phyloP scores from a whole-genome alignment of 2,888 invertebrate genomes.

The Cyclophora punctaria region DNA sequence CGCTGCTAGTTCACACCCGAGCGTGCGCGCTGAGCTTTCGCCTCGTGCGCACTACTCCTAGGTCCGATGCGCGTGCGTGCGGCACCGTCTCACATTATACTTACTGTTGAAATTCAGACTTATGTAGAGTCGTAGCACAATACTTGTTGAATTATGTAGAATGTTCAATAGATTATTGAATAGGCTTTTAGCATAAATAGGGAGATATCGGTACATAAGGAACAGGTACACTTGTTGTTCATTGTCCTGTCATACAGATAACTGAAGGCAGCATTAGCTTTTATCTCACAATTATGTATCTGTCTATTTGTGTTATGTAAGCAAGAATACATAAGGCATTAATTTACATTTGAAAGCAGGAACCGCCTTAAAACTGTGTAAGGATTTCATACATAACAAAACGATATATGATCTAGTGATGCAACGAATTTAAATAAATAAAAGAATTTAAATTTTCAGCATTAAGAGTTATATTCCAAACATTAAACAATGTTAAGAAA shows the following conservation, averaged over 20 bases:
- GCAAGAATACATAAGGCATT: too few species aligned
- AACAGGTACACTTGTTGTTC: constrained; percentile 10
- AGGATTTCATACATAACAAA: too few species aligned
- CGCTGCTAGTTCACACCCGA: constrained; percentile 48
- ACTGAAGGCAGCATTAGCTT: background rate
- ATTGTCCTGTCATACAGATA: constrained; percentile 10
- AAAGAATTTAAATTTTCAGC: too few species aligned
- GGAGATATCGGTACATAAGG: constrained; percentile 9
- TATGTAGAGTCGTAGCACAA: constrained; percentile 22
- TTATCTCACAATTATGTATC: too few species aligned
- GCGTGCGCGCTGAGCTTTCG: constrained; percentile 32
- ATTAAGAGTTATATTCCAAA: too few species aligned
- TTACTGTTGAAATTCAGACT: constrained; percentile 22
- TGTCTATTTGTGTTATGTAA: too few species aligned
- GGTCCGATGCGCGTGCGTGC: constrained; percentile 21
- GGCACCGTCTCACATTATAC: constrained; percentile 17
- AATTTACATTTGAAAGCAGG: too few species aligned
- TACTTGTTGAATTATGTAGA: constrained; percentile 24
- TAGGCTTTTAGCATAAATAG: constrained; percentile 16
- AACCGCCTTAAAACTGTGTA: too few species aligned
- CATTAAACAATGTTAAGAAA: too few species aligned
- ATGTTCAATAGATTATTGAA: constrained; percentile 21
- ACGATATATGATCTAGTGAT: too few species aligned
- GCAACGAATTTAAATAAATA: too few species aligned
- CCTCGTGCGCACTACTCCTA: constrained; percentile 30